Base-by-base conservation (phyloP, 2,113 vertebrate species). In the Heliornis fulica region DNA sequence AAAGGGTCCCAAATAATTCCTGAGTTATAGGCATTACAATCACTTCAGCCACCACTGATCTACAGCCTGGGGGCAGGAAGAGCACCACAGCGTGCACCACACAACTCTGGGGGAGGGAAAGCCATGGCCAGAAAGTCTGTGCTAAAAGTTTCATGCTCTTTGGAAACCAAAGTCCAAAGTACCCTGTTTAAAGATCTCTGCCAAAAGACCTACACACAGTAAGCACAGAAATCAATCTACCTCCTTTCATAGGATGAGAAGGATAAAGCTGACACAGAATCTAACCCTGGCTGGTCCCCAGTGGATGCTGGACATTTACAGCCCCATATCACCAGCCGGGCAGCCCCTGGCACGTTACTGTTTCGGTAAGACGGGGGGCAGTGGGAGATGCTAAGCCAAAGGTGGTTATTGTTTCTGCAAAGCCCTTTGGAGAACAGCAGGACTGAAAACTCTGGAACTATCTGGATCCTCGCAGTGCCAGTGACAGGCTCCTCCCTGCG, bases 161-260 rank as follows among this genome's bases (percentile, higher is more conserved):
- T 68, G 80, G 63, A 83, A 93, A 89, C 34, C 26, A 63, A 88
- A 76, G 83, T 85, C 71, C 89, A 77, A 91, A 95, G 77, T 65
- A 78, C 25, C 26, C 53, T 50, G 29, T 80, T 83, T n/a, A 65
- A 85, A 91, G 81, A 82, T 32, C 74, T 76, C 68, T 92, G 85
- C 86, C 89, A 87, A 78, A 92, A 69, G 83, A 81, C 83, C 80
- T 50, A 53, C 51, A 83, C 29, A 25, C 16, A 54, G 34, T 17
- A 85, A 93, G 43, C 34, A 83, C 19, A 75, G 71, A 89, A 88
- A 95, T 64, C 56, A 68, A 78, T 29, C 83, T 68, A 54, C 36
- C 56, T 89, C 61, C 81, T 84, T 91, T 18, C 70, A 78, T 1
- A 71, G 43, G 43, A 78, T 16, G 41, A 75, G 66, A 83, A 83